These are phyloP conservation scores for Aplocera efformata DNA, from an alignment of 2,888 invertebrate species.

Conservation along the genomic window DNA sequence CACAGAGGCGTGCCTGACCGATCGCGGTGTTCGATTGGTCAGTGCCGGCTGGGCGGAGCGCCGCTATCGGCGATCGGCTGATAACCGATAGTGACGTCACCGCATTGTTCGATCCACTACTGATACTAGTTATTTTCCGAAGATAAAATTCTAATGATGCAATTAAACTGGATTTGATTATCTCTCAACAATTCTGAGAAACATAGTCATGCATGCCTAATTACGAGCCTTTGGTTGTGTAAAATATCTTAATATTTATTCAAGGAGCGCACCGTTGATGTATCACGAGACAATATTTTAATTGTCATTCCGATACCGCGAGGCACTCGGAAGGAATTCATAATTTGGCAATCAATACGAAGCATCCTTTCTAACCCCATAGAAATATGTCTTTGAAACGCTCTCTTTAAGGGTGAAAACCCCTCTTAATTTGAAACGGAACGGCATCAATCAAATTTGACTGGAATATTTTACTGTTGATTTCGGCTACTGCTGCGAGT, in stretches of 20 bases:
- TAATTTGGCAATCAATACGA: constrained; percentile 49
- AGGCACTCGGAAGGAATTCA: constrained; percentile 38
- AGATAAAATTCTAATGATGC: constrained; percentile 14
- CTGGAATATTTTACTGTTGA: constrained; percentile 22
- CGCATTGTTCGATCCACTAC: constrained; percentile 26
- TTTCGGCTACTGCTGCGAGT: constrained; percentile 18
- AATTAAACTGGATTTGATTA: constrained; percentile 16
- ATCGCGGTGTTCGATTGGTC: constrained; percentile 65
- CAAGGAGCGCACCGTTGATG: constrained; percentile 5
- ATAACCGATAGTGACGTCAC: constrained; percentile 49
- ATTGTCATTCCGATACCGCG: constrained; percentile 26
- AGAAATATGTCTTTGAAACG: constrained; percentile 52
- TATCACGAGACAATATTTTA: constrained; percentile 20
- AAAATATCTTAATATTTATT: constrained; percentile 1
- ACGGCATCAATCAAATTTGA: constrained; percentile 34
- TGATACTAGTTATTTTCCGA: constrained; percentile 19
- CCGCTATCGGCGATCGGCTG: constrained; percentile 48
- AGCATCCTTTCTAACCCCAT: constrained; percentile 44
- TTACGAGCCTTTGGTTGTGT: too few species aligned
- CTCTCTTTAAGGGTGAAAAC: constrained; percentile 25
- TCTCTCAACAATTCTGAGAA: constrained; percentile 15
- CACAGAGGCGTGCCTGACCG: constrained; percentile 52
- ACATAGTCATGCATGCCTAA: neutral
- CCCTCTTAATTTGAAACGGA: constrained; percentile 31
- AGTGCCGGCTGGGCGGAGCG: constrained; percentile 60